A percentile compares a stretch with the other conserved stretches of the same genome.
Evolutionary conservation across 2,797 vertebrate genomes (phyloP).

Genomic region (Myiotriccus ornatus): DNA sequence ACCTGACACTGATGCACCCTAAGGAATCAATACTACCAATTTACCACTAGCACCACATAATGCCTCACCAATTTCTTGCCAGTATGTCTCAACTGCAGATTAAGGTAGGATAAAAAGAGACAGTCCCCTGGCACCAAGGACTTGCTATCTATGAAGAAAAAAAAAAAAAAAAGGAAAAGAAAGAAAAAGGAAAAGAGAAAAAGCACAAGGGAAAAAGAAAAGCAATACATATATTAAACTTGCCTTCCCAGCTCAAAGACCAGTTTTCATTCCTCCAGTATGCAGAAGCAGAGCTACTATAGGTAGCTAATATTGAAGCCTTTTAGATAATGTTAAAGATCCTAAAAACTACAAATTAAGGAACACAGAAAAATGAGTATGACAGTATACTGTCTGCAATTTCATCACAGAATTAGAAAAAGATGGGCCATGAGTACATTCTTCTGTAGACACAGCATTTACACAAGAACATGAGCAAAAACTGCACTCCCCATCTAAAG

Average conservation of each 20-base stretch:
- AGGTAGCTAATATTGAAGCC: background rate
- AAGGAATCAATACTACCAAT: background rate
- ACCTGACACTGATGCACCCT: background rate
- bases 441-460: background rate
- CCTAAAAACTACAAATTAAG: background rate
- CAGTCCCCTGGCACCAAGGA: background rate
- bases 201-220: background rate
- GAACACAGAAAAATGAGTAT: background rate
- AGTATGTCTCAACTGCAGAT: background rate
- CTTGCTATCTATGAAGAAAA: background rate
- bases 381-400: background rate
- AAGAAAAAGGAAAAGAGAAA: background rate
- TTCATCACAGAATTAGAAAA: background rate
- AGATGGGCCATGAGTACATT: background rate
- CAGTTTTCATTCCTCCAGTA: background rate
- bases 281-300: background rate
- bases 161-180: background rate
- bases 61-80: background rate
- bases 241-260: background rate
- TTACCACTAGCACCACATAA: background rate
- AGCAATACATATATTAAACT: background rate
- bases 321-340: background rate
- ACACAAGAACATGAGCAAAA: background rate
- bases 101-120: background rate
- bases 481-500: background rate